Evolutionary conservation across 2,888 invertebrate species (phyloP).

Genomic region (Trichogramma dendrolimi): DNA sequence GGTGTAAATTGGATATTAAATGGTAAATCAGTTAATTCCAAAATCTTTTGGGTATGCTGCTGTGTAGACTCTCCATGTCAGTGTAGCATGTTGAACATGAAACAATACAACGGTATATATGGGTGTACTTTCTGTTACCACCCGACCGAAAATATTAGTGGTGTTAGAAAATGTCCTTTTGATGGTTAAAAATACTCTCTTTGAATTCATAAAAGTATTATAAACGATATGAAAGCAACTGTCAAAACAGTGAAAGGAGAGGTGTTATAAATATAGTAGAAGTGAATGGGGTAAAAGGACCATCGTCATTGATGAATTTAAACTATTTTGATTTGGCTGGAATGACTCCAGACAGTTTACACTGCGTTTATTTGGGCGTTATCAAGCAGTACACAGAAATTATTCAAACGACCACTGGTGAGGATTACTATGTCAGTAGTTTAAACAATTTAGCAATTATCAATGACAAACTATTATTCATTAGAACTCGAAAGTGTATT

Average conservation of each 20-base stretch:
- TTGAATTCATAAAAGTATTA: conserved; percentile 12
- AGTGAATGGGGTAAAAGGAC: conserved; percentile 19
- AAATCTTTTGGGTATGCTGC: no score
- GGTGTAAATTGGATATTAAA: no score
- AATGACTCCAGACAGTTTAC: conserved; percentile 30
- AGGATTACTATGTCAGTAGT: conserved; percentile 16
- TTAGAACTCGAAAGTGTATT: conserved; percentile 19
- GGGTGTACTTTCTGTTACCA: no score
- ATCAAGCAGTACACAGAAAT: conserved; percentile 9
- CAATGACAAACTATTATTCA: conserved; percentile 16
- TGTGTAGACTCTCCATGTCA: no score
- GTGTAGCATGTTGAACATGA: no score
- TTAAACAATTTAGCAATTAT: conserved; percentile 9
- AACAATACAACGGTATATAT: no score
- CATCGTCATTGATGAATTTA: conserved; percentile 21
- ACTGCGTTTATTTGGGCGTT: conserved; percentile 25
- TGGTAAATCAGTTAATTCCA: no score
- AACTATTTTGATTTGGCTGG: conserved; percentile 29
- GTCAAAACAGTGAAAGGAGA: neutral
- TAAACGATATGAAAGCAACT: neutral
- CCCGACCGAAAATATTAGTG: conserved; percentile 10
- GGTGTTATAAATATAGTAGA: neutral
- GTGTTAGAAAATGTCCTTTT: conserved; percentile 14
- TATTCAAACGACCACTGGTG: neutral
- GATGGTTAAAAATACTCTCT: conserved; percentile 1